Evolutionary conservation across 1,140 invertebrate genomes (phyloP), one percentile per base, ranked within the genome.

Genomic region (Trachymyrmex cornetzi): DNA sequence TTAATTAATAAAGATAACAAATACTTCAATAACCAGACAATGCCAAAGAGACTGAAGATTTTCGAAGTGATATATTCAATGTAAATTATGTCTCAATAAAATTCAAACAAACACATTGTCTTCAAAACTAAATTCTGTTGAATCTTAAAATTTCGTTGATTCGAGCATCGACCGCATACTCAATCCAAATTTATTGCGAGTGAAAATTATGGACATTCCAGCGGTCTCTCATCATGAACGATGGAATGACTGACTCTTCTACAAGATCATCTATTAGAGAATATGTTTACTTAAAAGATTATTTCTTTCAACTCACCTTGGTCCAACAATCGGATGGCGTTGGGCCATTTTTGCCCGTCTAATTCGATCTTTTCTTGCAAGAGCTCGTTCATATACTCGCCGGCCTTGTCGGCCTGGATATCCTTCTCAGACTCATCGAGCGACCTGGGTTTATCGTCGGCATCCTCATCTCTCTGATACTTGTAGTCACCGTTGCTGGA

Each of bases 311-410:
- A 34, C 89, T 80, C 94, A 97, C 97, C 97, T 95, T 97, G 96
- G 91, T 98, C 97, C 87, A 98, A 95, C 22, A 98, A 95, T 77
- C 97, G 96, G 22, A 96, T 95, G 6, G 97, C 97, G 89, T 97
- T 96, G 6, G 97, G 97, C 93, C 96, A 97, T 90, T 97, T 97
- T 34, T 95, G 94, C 24, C 96, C 94, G 91, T 98, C 97, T 81
- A 98, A 95, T 74, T 96, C 96, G 79, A 97, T 96, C 94, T 98
- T 98, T 92, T 98, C 98, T 63, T 96, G 96, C 59, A 98, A 93
- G 22, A 98, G 95, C 90, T 98, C 97, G 11, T 96, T 95, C 88
- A 98, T 96, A 91, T 98, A 98, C 94, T 98, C 97, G 61, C 96
- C 97, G 91, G 97, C 97, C 95, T 97, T 98, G 89, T 97, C 96